Base-by-base conservation (phyloP, 2,113 vertebrate species). In the Epinephelus lanceolatus region DNA sequence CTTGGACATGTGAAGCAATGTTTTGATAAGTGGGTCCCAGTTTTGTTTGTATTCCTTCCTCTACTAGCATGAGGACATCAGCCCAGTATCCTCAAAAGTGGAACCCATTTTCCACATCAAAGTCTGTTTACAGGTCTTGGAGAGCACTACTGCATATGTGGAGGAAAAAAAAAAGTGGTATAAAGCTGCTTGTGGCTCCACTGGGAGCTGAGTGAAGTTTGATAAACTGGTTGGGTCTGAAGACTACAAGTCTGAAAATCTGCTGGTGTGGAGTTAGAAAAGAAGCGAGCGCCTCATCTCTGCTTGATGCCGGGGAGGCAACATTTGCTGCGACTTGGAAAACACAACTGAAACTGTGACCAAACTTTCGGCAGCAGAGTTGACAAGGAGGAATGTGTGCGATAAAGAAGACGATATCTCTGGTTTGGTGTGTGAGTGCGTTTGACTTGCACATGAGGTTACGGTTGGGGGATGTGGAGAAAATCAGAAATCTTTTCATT, bases 111-210 rank as follows among this genome's bases (percentile, higher is more conserved):
- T 40, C 60, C 49, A 83, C 82, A 81, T 85, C 59, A 81, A 81
- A 78, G 65, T 88, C 30, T 81, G 33, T 81, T 75, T 68, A 70
- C 69, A 74, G 55, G 78, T 65, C 27, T 85, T 19, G 42, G 23
- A 23, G 59, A 71, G 68, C 4, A 19, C 14, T 30, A 56, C 63
- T 62, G 3, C 62, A 65, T 47, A 33, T 59, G 19, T 66, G 40
- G 5, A 30, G 25, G 27, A 37, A 37, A 37, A 5, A 63, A 56
- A 57, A n/a, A n/a, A 63, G 61, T 60, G 59, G 55, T 52, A 37
- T 27, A 6, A 59, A 59, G 19, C 27, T 12, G 55, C 61, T 42
- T 61, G 10, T 40, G 73, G 79, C 70, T 83, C 75, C 75, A 45
- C 56, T 30, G 37, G 75, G 52, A 79, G 52, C 69, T 9, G 27